These are phyloP conservation scores for Pluvianellus socialis DNA, from an alignment of 2,113 vertebrate genomes.

Conservation along the genomic window DNA sequence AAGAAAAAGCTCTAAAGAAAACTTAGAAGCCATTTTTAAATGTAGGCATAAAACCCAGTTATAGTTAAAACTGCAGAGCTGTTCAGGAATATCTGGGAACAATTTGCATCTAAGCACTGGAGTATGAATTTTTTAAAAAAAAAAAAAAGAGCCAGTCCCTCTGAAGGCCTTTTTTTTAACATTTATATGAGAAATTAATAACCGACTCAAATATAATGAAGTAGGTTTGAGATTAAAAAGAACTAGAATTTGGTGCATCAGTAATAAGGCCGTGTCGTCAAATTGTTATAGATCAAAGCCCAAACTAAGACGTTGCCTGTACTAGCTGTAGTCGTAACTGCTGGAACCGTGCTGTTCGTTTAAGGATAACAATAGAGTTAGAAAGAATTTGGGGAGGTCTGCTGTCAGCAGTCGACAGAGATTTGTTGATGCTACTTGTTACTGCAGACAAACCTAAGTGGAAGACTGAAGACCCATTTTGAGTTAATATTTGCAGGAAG, in stretches of 20 bases:
- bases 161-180: neutral
- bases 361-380: neutral
- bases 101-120: neutral
- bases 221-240: neutral
- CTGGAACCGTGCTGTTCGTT: rapidly evolving
- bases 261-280: neutral
- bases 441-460: neutral
- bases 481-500: neutral
- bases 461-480: neutral
- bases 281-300: neutral
- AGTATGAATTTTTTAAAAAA: neutral
- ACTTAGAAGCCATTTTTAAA: neutral
- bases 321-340: neutral
- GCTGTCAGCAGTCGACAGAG: neutral
- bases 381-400: neutral
- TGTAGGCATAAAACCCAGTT: neutral
- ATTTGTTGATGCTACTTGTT: neutral
- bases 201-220: constrained; percentile 7
- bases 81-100: neutral
- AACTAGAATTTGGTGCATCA: neutral
- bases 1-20: neutral
- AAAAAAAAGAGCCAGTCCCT: neutral
- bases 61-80: neutral
- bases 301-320: neutral
- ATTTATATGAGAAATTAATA: constrained; percentile 7